These are phyloP conservation scores for Rapana venosa DNA, from an alignment of 2,888 invertebrate genomes.

Conservation along the genomic window DNA sequence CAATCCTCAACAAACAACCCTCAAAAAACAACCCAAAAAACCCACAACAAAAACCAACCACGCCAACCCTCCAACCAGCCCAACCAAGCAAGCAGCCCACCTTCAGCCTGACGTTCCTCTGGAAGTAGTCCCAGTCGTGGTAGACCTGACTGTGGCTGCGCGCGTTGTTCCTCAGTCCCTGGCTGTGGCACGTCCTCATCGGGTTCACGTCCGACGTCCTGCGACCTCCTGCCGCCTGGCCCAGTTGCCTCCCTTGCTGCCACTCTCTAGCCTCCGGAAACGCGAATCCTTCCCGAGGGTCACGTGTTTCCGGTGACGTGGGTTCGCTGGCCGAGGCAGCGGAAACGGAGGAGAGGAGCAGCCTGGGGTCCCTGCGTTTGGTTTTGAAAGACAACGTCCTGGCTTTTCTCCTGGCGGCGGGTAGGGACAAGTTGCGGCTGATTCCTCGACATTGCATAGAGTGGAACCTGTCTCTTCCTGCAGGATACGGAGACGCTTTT, in stretches of 20 bases:
- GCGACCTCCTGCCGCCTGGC: background rate
- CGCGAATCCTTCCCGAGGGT: constrained; percentile 36
- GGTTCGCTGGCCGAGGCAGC: constrained; percentile 13
- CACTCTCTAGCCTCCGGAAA: constrained; percentile 32
- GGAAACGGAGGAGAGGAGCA: background rate
- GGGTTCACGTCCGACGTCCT: constrained; percentile 43
- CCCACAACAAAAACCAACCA: no score
- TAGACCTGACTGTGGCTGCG: constrained; percentile 46
- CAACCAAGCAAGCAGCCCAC: background rate
- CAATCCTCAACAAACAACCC: no score
- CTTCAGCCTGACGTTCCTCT: constrained; percentile 54
- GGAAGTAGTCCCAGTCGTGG: constrained; percentile 52
- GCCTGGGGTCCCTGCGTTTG: background rate
- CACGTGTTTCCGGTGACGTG: constrained; percentile 42
- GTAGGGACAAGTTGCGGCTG: background rate
- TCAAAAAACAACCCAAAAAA: no score
- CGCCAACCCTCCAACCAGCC: no score
- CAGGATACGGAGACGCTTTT: background rate
- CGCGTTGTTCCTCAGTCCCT: background rate
- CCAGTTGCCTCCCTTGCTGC: background rate
- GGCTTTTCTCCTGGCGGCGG: constrained; percentile 7
- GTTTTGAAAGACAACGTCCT: constrained; percentile 4
- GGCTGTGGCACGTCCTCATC: background rate
- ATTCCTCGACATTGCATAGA: background rate
- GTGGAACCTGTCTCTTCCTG: background rate